Percentiles rank a stretch among this genome's conserved stretches.
phyloP scores from a whole-genome alignment of 2,888 invertebrate genomes.

The Zygothrica quintamaculata region DNA sequence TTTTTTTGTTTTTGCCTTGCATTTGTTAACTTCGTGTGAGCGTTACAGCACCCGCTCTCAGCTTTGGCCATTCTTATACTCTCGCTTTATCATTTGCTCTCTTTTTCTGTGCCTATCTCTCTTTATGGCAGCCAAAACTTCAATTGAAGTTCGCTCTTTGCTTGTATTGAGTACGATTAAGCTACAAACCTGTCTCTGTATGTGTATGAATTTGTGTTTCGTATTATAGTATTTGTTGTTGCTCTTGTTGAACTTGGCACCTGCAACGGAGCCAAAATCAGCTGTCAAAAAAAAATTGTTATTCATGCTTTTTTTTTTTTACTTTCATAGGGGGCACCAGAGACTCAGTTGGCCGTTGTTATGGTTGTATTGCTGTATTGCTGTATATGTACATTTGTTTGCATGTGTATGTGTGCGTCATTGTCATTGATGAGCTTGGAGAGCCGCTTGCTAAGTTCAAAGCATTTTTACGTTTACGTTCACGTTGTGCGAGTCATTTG shows the following conservation, averaged over 20 bases:
- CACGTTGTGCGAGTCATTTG: conserved; percentile 3
- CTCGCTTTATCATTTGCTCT: conserved; percentile 1
- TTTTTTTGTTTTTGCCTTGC: too few relatives aligned
- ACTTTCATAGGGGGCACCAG: too few relatives aligned
- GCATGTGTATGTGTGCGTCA: neutral
- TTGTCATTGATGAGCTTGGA: neutral
- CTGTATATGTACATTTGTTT: too few relatives aligned
- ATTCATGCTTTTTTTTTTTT: conserved; percentile 32
- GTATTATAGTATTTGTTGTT: conserved; percentile 19
- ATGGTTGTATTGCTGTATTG: too few relatives aligned
- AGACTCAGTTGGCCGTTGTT: too few relatives aligned
- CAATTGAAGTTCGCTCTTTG: conserved; percentile 47
- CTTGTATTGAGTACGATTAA: conserved; percentile 1
- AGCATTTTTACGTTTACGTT: neutral
- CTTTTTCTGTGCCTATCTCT: conserved; percentile 9
- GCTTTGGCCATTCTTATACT: neutral
- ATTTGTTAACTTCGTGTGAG: too few relatives aligned
- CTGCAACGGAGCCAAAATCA: conserved; percentile 44
- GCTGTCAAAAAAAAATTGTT: conserved; percentile 55
- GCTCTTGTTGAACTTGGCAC: conserved; percentile 49
- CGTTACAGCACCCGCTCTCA: conserved; percentile 17
- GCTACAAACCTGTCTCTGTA: conserved; percentile 14
- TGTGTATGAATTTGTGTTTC: conserved; percentile 16
- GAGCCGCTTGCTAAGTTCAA: conserved; percentile 3
- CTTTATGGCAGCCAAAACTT: conserved; percentile 37